These are phyloP conservation scores for Zosterops pallidus DNA, from an alignment of 2,113 vertebrate species.

Conservation along the genomic window DNA sequence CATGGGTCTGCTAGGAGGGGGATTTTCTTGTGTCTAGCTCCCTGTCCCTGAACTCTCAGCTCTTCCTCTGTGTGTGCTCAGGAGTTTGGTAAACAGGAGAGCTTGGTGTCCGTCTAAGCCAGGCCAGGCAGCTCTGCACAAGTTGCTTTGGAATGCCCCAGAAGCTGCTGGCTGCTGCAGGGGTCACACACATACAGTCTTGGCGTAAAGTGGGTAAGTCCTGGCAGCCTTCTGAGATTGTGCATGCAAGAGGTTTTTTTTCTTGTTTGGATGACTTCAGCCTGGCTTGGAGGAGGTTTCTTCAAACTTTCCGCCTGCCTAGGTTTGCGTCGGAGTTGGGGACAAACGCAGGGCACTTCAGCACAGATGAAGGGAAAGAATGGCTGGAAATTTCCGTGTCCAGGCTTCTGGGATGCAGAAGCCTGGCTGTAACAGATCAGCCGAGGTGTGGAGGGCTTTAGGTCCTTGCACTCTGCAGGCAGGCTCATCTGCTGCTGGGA, in stretches of 20 bases:
- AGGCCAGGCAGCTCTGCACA: background rate
- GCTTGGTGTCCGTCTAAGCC: background rate
- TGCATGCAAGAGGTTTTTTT: background rate
- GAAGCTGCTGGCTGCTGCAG: background rate
- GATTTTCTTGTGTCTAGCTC: background rate
- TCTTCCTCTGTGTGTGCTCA: background rate
- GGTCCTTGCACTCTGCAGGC: background rate
- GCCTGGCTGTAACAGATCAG: background rate
- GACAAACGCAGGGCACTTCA: background rate
- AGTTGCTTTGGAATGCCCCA: background rate
- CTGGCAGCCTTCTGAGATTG: background rate
- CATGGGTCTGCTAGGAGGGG: background rate
- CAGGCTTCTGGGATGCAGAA: background rate
- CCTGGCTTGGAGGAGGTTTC: background rate
- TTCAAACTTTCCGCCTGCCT: conserved; percentile 44
- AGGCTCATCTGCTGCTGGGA: background rate
- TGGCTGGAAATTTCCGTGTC: conserved; percentile 35
- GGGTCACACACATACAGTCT: background rate
- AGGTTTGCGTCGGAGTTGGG: background rate
- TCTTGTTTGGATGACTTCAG: background rate
- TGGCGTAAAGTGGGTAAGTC: background rate
- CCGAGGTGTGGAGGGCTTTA: background rate
- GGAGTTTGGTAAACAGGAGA: background rate
- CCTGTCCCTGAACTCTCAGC: background rate
- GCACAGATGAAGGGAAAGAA: background rate